A percentile compares a stretch with the other conserved stretches of the same genome.
phyloP scores from a whole-genome alignment of 2,888 invertebrate species.

The Scaptodrosophila latifasciaeformis region DNA sequence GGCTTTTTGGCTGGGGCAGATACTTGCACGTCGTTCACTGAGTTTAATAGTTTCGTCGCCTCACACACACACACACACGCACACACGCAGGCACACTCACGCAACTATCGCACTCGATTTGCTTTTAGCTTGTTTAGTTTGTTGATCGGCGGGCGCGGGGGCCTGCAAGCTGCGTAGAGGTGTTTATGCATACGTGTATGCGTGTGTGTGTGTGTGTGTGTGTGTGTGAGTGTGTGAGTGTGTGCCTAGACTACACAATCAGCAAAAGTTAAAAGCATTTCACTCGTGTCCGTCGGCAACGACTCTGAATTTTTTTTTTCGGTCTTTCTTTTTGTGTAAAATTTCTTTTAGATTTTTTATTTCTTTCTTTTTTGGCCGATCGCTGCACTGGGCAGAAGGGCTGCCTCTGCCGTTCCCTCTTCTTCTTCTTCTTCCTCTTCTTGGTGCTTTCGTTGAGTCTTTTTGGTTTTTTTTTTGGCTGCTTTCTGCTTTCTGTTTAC shows the following conservation, averaged over 20 bases:
- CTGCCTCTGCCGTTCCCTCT: not conserved
- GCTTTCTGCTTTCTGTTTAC: conserved; percentile 56
- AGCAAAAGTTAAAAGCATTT: conserved; percentile 50
- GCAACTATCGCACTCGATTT: not conserved
- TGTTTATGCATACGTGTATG: conserved; percentile 10
- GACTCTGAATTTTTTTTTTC: conserved; percentile 45
- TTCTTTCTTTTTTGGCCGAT: too few species aligned
- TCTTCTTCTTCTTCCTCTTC: not conserved
- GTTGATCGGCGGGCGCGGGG: conserved; percentile 13
- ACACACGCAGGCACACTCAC: not conserved
- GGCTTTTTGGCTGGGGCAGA: too few species aligned
- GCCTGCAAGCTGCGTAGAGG: conserved; percentile 39
- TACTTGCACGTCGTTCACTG: too few species aligned
- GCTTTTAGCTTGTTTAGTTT: not conserved
- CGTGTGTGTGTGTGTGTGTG: conserved; percentile 10
- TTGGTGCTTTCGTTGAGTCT: conserved; percentile 34
- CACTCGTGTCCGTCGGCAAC: conserved; percentile 30
- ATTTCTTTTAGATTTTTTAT: conserved; percentile 2
- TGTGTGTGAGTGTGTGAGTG: conserved; percentile 20
- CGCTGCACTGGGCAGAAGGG: not conserved
- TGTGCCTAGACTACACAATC: conserved; percentile 62
- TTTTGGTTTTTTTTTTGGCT: conserved; percentile 38
- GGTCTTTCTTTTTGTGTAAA: conserved; percentile 3
- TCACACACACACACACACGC: conserved; percentile 22
- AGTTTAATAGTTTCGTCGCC: not conserved